Evolutionary conservation across 1,140 invertebrate genomes (phyloP), one percentile per base, ranked within the genome.

Genomic region (Nymphalis io): DNA sequence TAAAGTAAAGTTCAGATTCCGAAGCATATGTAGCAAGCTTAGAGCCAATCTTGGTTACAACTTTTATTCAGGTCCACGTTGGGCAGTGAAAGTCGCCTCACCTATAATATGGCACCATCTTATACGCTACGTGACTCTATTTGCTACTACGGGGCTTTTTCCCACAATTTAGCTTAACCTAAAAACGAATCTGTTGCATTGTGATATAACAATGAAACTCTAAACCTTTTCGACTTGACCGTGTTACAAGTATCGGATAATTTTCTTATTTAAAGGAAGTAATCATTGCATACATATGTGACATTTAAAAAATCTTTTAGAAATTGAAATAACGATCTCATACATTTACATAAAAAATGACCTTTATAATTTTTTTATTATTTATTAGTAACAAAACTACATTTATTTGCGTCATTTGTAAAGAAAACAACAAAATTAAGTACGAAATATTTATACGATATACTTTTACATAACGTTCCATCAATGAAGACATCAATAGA

Each of bases 81-180:
- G 61, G 61, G 61, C 60, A 55, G 61, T 68, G 76, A 82, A 80
- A 87, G 74, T 82, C 73, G 68, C 78, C 77, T 75, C 76, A 71
- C 71, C 76, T 78, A 73, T 79, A 79, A 79, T 75, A 81, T 79
- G 81, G 61, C 64, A 74, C 78, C 76, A 78, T 78, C 82, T 82
- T 84, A 84, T 88, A 83, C 76, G 73, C 68, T 79, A 88, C 85
- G 85, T 88, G 85, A 86, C 85, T 84, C 81, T 82, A 82, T 85
- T 86, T 79, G 72, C 57, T 73, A 73, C 75, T 74, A 79, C 75
- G 65, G 77, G 63, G 69, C 78, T 76, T 76, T 74, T 78, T 72
- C 71, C 65, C 48, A 72, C 82, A 81, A 86, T 86, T 86, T 81
- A 83, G 78, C 77, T 82, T 71, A 65, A 60, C 67, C 68, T 72